These are phyloP conservation scores for Caloenas nicobarica DNA, from an alignment of 2,113 vertebrate genomes.

Conservation along the genomic window DNA sequence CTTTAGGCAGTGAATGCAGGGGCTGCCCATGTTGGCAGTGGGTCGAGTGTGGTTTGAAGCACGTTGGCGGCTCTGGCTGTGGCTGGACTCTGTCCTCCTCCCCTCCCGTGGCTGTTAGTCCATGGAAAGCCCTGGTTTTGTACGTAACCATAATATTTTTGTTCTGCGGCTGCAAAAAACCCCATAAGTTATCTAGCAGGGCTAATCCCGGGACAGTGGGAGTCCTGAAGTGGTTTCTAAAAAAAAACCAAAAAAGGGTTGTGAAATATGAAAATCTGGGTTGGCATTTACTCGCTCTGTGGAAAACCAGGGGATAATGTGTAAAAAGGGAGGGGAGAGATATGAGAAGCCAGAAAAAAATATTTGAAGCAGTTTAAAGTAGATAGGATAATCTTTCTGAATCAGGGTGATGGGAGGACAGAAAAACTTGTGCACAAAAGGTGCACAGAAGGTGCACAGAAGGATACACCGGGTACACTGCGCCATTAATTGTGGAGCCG, in stretches of 20 bases:
- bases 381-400: background rate
- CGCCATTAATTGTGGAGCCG: rapidly evolving
- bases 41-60: background rate
- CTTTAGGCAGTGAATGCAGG: background rate
- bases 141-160: background rate
- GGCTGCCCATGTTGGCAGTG: rapidly evolving
- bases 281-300: background rate
- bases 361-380: background rate
- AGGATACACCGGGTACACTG: background rate
- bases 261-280: background rate
- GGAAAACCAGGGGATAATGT: background rate
- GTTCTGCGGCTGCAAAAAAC: background rate
- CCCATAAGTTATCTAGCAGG: background rate
- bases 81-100: background rate
- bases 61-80: rapidly evolving
- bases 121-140: background rate
- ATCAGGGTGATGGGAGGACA: background rate
- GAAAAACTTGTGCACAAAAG: background rate
- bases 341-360: background rate
- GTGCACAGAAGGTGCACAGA: no score
- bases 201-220: background rate
- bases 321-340: background rate
- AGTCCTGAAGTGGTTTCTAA: background rate
- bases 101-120: rapidly evolving
- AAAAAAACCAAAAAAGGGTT: background rate